phyloP scores from a whole-genome alignment of 2,113 vertebrate genomes.

The Heliornis fulica region DNA sequence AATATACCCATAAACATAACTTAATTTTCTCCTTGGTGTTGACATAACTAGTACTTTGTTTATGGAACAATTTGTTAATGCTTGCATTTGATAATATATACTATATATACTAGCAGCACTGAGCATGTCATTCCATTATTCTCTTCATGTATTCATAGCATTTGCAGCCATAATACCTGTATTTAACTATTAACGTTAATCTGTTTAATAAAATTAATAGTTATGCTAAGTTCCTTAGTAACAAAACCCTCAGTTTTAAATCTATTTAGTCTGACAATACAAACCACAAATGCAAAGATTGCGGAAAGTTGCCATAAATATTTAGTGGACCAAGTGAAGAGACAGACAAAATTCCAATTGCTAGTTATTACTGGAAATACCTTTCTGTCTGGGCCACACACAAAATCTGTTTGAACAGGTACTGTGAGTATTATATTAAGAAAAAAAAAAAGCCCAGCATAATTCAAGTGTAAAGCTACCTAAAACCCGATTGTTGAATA shows the following conservation, averaged over 20 bases:
- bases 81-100: not conserved
- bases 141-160: not conserved
- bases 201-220: constrained; percentile 39
- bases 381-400: constrained; percentile 57
- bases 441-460: constrained; percentile 23
- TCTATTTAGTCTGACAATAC: constrained; percentile 40
- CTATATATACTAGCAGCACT: not conserved
- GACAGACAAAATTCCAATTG: constrained; percentile 49
- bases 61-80: not conserved
- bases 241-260: not conserved
- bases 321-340: constrained; percentile 64
- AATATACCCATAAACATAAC: not conserved
- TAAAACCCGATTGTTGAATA: constrained; percentile 37
- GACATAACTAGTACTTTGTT: not conserved
- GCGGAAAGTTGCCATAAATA: constrained; percentile 51
- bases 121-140: not conserved
- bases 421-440: constrained; percentile 20
- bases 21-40: not conserved
- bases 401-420: constrained; percentile 64
- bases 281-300: constrained; percentile 36
- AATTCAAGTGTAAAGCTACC: constrained; percentile 51
- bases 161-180: not conserved
- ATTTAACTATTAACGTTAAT: constrained; percentile 46
- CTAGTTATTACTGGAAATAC: constrained; percentile 66
- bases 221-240: constrained; percentile 19